Base-by-base conservation (phyloP, 2,113 vertebrate species). In the Oreochromis niloticus region DNA sequence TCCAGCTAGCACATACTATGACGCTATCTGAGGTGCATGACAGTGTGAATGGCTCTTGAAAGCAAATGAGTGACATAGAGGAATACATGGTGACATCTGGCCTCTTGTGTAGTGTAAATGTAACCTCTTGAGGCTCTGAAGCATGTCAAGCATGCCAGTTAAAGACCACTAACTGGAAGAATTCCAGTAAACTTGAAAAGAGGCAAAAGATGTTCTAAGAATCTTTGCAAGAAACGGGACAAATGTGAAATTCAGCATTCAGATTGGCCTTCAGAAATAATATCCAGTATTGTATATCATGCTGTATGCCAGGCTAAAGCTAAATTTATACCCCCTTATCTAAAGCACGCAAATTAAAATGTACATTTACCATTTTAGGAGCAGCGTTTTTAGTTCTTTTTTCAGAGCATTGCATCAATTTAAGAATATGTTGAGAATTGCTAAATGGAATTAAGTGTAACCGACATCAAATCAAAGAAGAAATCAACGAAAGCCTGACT, bases 351-450 rank as follows among this genome's bases (percentile, higher is more conserved):
- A 68, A 68, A 41, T 22, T 22, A 68, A n/a, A 24, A 22, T 0
- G 0, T 22, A 9, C 63, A 41, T 22, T 68, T 24, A 22, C 36
- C 0, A 6, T 39, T n/a, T 1, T 11, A 22, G 19, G 6, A n/a
- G 10, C 6, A 66, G 34, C 6, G 1, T 39, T 22, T 66, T 39
- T 66, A 66, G 6, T 12, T 41, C 7, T 41, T 41, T 24, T 22
- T 22, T 41, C 3, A 68, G 36, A 41, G 4, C 36, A 68, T 68
- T 68, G 11, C 36, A 68, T 68, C n/a, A 41, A 41, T 68, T 41
- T 68, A 68, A 41, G 36, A 36, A 22, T 22, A 41, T 68, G 41
- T 68, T 68, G 0, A 41, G 63, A 68, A 36, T 19, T 66, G 32
- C 17, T n/a, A 36, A 66, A 68, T 63, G 32, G 32, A 63, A 7